Evolutionary conservation across 2,113 vertebrate species (phyloP).

Genomic region (Poicephalus gulielmi): DNA sequence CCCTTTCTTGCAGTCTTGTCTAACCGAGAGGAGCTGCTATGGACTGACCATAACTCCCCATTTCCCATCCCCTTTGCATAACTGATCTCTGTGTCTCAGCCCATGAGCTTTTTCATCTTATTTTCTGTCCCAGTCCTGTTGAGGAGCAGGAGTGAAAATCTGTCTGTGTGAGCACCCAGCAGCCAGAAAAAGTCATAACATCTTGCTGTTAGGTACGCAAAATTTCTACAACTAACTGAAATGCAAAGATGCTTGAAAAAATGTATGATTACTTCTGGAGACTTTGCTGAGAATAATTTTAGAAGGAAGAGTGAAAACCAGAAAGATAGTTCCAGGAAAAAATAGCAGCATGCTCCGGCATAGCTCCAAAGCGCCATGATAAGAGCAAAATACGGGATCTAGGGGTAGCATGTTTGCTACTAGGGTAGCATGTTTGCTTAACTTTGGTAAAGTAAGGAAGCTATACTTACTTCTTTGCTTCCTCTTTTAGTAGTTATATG

Average conservation of each 20-base stretch:
- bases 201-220: neutral
- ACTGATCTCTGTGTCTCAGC: neutral
- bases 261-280: neutral
- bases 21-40: neutral
- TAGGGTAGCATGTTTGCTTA: neutral
- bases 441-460: neutral
- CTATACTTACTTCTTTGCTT: neutral
- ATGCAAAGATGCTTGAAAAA: neutral
- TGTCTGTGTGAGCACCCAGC: neutral
- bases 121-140: neutral
- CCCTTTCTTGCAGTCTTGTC: neutral
- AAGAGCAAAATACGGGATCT: neutral
- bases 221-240: neutral
- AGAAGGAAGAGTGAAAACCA: neutral
- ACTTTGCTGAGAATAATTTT: neutral
- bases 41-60: neutral
- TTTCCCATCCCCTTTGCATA: neutral
- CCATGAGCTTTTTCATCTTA: neutral
- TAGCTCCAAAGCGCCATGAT: neutral
- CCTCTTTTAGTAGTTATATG: neutral
- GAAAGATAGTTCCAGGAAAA: neutral
- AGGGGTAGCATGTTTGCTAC: neutral
- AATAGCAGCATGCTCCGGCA: neutral
- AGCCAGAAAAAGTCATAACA: accelerated
- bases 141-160: neutral